These are phyloP conservation scores for Pseudomugil gertrudae DNA, from an alignment of 2,797 vertebrate genomes.

Conservation along the genomic window DNA sequence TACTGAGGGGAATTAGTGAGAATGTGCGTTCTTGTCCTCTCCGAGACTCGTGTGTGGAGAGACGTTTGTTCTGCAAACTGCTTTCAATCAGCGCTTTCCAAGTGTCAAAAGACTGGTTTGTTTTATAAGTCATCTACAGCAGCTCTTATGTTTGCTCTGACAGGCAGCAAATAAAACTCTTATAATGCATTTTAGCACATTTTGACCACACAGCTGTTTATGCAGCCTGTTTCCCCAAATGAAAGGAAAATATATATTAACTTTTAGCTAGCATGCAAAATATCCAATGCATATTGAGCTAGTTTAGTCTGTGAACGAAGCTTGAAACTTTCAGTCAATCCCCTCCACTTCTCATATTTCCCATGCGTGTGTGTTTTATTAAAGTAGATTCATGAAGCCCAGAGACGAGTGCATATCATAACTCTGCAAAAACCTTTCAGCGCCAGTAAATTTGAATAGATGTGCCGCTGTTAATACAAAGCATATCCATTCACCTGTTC, in stretches of 20 bases:
- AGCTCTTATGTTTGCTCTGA: not conserved
- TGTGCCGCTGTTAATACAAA: not conserved
- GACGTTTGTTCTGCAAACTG: slow-evolving; percentile 38
- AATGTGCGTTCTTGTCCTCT: slow-evolving; percentile 28
- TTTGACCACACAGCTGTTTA: not conserved
- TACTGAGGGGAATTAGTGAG: slow-evolving; percentile 47
- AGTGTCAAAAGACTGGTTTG: not conserved
- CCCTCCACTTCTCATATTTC: not conserved
- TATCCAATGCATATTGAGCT: not conserved
- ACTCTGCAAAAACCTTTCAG: not conserved
- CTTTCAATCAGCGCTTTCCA: not conserved
- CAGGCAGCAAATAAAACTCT: not conserved
- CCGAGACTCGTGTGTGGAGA: slow-evolving; percentile 41
- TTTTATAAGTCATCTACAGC: slow-evolving; percentile 1
- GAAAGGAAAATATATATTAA: not conserved
- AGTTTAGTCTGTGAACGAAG: not conserved
- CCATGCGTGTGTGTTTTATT: not conserved
- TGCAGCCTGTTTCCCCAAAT: not conserved
- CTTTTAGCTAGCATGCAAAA: not conserved
- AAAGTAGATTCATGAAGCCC: not conserved
- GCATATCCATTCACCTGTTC: too few relatives aligned
- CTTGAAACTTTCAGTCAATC: not conserved
- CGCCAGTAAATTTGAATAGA: not conserved
- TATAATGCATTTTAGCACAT: not conserved
- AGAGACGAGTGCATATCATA: not conserved